Percentiles rank a stretch among this genome's conserved stretches.
phyloP scores from a whole-genome alignment of 2,797 vertebrate species.

The Selene dorsalis region DNA sequence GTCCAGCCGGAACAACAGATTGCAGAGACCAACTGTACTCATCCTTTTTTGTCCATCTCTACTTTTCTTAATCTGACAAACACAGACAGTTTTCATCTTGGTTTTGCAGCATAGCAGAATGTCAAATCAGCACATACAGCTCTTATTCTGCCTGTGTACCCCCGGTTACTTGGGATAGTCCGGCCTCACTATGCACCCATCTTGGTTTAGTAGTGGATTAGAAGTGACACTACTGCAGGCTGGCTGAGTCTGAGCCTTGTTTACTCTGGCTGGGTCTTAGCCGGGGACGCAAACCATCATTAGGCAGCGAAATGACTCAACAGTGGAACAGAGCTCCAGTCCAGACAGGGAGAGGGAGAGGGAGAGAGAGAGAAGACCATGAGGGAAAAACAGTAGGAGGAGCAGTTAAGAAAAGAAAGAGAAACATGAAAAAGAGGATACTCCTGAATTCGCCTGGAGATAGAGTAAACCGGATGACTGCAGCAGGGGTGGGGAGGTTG shows the following conservation, averaged over 20 bases:
- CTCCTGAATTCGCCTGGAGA: constrained; percentile 40
- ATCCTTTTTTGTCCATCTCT: constrained; percentile 19
- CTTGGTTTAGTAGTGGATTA: constrained; percentile 70
- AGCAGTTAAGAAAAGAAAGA: constrained; percentile 17
- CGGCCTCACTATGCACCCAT: constrained; percentile 55
- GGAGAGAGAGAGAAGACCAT: constrained; percentile 16
- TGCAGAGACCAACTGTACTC: constrained; percentile 13
- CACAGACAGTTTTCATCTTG: constrained; percentile 26
- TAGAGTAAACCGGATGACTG: constrained; percentile 36
- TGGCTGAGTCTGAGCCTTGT: constrained; percentile 74
- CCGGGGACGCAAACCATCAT: constrained; percentile 68
- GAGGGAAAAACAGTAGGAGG: constrained; percentile 28
- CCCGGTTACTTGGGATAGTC: constrained; percentile 47
- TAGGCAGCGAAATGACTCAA: constrained; percentile 74
- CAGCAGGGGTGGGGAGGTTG: no score
- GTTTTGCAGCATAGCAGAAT: constrained; percentile 48
- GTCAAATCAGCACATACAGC: constrained; percentile 32
- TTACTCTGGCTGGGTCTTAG: constrained; percentile 72
- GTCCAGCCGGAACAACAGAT: constrained; percentile 35
- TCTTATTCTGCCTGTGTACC: constrained; percentile 17
- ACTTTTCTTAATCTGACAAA: constrained; percentile 36
- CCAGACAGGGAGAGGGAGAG: constrained; percentile 21
- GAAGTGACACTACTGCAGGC: constrained; percentile 77
- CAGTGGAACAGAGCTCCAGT: constrained; percentile 37
- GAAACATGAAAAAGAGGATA: constrained; percentile 39